Evolutionary conservation across 1,140 invertebrate genomes (phyloP).

Genomic region (Antheraea mylitta): DNA sequence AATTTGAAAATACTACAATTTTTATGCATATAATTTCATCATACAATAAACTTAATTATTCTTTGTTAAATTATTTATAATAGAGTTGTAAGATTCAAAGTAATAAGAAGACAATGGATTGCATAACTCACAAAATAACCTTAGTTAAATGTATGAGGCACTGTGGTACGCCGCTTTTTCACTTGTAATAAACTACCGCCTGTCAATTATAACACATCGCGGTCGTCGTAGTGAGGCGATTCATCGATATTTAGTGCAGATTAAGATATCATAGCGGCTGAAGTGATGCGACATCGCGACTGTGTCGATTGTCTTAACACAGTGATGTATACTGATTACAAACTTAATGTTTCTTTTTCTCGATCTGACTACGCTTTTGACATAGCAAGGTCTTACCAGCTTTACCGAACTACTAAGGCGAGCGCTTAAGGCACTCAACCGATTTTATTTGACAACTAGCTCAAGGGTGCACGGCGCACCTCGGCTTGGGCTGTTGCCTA

Average conservation of each 20-base stretch:
- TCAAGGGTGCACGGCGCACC: no score
- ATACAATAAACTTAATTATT: no score
- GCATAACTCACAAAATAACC: neutral
- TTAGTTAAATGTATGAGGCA: neutral
- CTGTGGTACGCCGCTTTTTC: neutral
- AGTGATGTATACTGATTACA: neutral
- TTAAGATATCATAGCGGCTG: neutral
- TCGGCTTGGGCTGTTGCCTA: no score
- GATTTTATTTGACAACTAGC: no score
- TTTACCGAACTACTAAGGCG: no score
- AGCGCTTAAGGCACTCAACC: no score
- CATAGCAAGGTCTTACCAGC: no score
- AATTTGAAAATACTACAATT: no score
- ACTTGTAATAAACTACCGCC: slow-evolving; percentile 18
- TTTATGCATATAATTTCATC: no score
- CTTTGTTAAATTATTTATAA: neutral
- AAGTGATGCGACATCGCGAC: neutral
- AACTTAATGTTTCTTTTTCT: no score
- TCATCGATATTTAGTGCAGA: slow-evolving; percentile 29
- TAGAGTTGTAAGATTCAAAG: neutral
- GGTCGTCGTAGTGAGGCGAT: slow-evolving; percentile 25
- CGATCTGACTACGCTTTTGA: no score
- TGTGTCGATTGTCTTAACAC: neutral
- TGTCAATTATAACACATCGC: slow-evolving; percentile 20
- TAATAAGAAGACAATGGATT: neutral